These are phyloP conservation scores for Empidonax traillii DNA, from an alignment of 2,113 vertebrate genomes.

Conservation along the genomic window DNA sequence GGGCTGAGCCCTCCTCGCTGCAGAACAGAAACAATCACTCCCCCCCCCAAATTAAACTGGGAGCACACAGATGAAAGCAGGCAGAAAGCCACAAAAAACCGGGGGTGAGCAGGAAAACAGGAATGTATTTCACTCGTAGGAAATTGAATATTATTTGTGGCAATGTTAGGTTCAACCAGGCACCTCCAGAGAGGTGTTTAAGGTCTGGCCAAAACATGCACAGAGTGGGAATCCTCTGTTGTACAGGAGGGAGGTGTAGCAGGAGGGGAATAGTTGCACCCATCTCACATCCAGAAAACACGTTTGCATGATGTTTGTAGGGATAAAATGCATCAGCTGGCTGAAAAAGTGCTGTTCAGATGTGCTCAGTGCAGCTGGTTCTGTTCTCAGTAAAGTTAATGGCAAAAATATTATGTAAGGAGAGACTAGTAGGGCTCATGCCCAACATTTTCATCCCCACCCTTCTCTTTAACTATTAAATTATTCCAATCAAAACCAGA, in stretches of 20 bases:
- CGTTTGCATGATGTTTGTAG: not conserved
- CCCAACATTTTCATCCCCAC: not conserved
- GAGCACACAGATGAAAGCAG: not conserved
- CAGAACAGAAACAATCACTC: not conserved
- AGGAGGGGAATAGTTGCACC: not conserved
- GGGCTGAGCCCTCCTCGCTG: not conserved
- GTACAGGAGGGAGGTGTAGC: not conserved
- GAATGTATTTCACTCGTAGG: not conserved
- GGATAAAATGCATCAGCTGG: not conserved
- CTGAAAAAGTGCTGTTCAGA: not conserved
- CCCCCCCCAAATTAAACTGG: fast-evolving
- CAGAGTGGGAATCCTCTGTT: not conserved
- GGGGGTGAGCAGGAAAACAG: not conserved
- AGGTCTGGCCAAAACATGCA: not conserved
- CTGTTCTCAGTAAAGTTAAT: not conserved
- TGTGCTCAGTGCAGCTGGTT: not conserved
- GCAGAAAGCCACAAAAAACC: not conserved
- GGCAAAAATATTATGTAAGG: not conserved
- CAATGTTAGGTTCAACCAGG: not conserved
- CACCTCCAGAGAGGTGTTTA: not conserved
- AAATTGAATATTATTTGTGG: not conserved
- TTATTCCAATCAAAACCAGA: not conserved
- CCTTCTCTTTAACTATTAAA: not conserved
- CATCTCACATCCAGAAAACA: not conserved
- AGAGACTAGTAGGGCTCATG: not conserved